phyloP scores from a whole-genome alignment of 2,888 invertebrate genomes.

The Amaurobius ferox region DNA sequence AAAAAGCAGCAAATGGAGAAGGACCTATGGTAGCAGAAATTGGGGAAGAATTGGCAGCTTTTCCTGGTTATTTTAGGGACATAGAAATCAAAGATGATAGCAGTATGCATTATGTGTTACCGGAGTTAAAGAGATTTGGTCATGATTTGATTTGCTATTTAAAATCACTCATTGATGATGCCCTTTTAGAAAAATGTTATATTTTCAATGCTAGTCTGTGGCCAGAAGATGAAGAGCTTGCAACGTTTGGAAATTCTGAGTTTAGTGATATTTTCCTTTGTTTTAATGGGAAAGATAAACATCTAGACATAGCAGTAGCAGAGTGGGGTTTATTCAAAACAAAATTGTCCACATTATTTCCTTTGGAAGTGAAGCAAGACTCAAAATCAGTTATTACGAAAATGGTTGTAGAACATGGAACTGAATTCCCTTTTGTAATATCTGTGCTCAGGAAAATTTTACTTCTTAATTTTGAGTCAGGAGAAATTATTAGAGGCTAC shows the following conservation, averaged over 20 bases:
- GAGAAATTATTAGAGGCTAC: conserved; percentile 26
- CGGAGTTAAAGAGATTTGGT: not conserved
- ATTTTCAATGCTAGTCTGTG: conserved; percentile 23
- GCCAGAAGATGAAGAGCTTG: not conserved
- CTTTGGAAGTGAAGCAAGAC: not conserved
- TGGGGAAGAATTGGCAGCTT: not conserved
- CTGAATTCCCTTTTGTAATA: conserved; percentile 7
- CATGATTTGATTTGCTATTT: not conserved
- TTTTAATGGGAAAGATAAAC: not conserved
- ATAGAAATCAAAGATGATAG: not conserved
- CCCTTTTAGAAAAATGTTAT: conserved; percentile 2
- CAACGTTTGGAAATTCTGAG: conserved; percentile 19
- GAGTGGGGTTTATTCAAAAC: conserved; percentile 29
- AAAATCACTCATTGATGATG: not conserved
- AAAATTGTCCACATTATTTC: not conserved
- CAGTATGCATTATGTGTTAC: not conserved
- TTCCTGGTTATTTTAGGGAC: not conserved
- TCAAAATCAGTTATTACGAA: conserved; percentile 20
- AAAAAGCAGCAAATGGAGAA: conserved; percentile 24
- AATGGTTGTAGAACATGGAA: not conserved
- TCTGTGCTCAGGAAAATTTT: conserved; percentile 21
- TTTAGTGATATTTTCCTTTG: not conserved
- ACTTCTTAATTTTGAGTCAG: conserved; percentile 26
- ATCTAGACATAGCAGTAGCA: not conserved
- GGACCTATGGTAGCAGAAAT: not conserved